Evolutionary conservation across 2,113 vertebrate genomes (phyloP).

Genomic region (Macroglossus sobrinus): DNA sequence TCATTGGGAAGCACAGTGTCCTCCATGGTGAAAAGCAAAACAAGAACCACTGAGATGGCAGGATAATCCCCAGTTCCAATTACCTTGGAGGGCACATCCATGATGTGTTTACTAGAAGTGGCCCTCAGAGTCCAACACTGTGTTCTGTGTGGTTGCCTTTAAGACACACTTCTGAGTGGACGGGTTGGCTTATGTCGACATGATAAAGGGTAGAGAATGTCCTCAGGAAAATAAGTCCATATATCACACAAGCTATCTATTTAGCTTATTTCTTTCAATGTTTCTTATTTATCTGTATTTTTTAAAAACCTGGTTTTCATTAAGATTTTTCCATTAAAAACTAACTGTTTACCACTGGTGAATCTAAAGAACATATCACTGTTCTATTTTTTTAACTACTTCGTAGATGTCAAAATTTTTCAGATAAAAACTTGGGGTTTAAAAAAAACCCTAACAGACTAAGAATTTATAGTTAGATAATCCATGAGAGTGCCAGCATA

Average conservation of each 20-base stretch:
- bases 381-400: neutral
- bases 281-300: neutral
- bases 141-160: neutral
- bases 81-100: neutral
- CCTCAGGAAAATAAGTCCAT: neutral
- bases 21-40: neutral
- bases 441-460: neutral
- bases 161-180: neutral
- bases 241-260: neutral
- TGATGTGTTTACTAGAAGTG: accelerated
- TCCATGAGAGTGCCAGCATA: neutral
- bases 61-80: neutral
- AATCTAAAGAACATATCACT: neutral
- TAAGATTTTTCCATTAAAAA: neutral
- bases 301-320: neutral
- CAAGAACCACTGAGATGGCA: neutral
- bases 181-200: neutral
- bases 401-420: neutral
- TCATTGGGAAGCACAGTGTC: neutral
- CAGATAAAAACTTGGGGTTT: neutral
- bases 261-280: neutral
- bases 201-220: neutral
- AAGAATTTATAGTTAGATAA: neutral
- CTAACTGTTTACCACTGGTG: neutral
- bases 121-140: neutral